Base-by-base conservation (phyloP, 2,797 vertebrate genomes). In the Sebastes variabilis region DNA sequence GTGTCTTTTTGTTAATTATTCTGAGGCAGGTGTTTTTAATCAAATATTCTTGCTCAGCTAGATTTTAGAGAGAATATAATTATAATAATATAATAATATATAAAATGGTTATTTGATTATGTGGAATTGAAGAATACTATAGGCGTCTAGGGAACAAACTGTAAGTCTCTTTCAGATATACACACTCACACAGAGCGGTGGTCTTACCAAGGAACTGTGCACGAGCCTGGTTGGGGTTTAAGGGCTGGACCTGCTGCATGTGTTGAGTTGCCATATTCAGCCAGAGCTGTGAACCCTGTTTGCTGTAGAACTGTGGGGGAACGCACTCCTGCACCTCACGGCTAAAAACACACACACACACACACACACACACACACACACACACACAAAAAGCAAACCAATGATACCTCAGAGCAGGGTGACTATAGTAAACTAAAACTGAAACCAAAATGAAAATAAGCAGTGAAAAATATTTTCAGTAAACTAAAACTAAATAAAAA, bases 171-270 rank as follows among this genome's bases (percentile, higher is more conserved):
- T 34, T 38, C 38, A 68, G 9, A 83, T 20, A 62, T 54, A 55
- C 5, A 34, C 20, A 30, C 12, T 6, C 20, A 59, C 42, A 68
- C 61, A 59, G 3, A 24, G 25, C 4, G 29, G 10, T 1, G 22
- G 30, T 11, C 94, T 96, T 93, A 99, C 98, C 98, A 25, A 99
- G 95, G 92, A 99, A 98, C 91, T 99, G 98, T 14, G 97, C 97
- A 1, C 97, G 94, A 80, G 98, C 97, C 92, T 99, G 98, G 95
- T 99, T 96, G 1, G 97, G 95, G n/a, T 96, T 99, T 81, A 99
- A 95, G 0, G 97, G 95, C 93, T 98, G 97, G 1, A 97, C 94
- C 87, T 99, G 97, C 89, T 97, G 97, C 95, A 96, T 95, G 79
- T 98, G 97, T 83, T 97, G 96, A 66, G 94, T 96, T 72, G 96